phyloP scores from a whole-genome alignment of 2,113 vertebrate species.

The Tragelaphus imberbis region DNA sequence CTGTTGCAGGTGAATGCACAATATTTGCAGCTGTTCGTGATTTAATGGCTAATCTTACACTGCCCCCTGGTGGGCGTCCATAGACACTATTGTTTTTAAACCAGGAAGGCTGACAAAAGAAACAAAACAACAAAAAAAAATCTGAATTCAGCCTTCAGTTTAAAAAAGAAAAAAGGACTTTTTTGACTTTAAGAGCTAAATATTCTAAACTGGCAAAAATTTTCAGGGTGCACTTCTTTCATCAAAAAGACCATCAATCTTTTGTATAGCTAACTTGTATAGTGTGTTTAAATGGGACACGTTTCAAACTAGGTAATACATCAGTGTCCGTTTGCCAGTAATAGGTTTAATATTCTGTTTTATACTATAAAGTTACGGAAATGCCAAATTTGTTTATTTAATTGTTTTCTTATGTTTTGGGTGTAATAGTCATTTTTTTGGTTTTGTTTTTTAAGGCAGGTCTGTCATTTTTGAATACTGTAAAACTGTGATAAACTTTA shows the following conservation, averaged over 20 bases:
- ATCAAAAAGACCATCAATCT: constrained; percentile 85
- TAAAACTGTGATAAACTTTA: constrained; percentile 98
- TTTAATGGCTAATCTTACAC: constrained; percentile 96
- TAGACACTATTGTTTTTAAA: constrained; percentile 82
- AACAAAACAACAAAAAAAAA: constrained; percentile 69
- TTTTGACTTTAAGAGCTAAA: constrained; percentile 80
- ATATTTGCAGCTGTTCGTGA: constrained; percentile 99
- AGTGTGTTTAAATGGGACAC: constrained; percentile 91
- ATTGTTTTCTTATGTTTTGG: constrained; percentile 87
- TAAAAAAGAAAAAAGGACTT: constrained; percentile 78
- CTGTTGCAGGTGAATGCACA: constrained; percentile 95
- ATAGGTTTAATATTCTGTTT: constrained; percentile 89
- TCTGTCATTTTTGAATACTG: constrained; percentile 93
- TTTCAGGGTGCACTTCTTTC: constrained; percentile 95
- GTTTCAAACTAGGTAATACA: constrained; percentile 81
- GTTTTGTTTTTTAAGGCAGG: constrained; percentile 85
- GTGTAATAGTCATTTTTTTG: constrained; percentile 84
- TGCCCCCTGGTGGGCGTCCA: constrained; percentile 92
- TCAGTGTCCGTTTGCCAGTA: constrained; percentile 82
- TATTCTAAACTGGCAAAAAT: constrained; percentile 85
- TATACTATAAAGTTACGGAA: constrained; percentile 91
- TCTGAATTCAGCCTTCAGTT: constrained; percentile 81
- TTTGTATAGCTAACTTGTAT: constrained; percentile 97
- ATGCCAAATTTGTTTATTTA: constrained; percentile 88
- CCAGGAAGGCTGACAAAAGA: constrained; percentile 82